A percentile compares a stretch with the other conserved stretches of the same genome.
phyloP scores from a whole-genome alignment of 1,140 invertebrate species.

The Orius insidiosus region DNA sequence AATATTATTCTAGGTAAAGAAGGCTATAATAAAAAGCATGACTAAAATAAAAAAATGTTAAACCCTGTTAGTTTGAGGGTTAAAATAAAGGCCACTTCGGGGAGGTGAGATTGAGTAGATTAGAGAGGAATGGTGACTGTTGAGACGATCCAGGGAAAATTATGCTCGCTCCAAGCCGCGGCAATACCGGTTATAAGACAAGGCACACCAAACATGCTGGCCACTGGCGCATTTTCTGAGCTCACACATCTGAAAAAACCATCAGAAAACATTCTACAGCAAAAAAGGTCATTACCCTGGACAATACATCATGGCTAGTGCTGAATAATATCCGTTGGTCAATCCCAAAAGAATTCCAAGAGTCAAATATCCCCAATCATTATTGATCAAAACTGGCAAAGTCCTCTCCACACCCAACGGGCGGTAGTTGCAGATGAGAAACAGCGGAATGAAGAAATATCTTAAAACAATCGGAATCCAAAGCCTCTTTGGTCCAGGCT shows the following conservation, averaged over 20 bases:
- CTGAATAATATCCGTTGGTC: conserved; percentile 81
- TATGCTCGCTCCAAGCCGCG: conserved; percentile 56
- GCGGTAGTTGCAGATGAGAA: conserved; percentile 82
- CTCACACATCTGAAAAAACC: neutral
- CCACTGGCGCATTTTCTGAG: conserved; percentile 42
- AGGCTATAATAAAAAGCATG: neutral
- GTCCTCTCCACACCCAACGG: conserved; percentile 33
- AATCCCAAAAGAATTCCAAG: conserved; percentile 60
- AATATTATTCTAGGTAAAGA: neutral
- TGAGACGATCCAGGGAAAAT: conserved; percentile 41
- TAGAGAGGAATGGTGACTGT: conserved; percentile 19
- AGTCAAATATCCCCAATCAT: conserved; percentile 72
- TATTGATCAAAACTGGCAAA: conserved; percentile 54
- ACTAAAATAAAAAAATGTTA: neutral
- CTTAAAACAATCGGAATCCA: conserved; percentile 65
- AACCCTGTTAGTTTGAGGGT: neutral
- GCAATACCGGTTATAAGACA: conserved; percentile 80
- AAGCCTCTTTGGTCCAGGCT: conserved; percentile 69
- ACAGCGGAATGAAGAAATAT: conserved; percentile 71
- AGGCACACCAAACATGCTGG: conserved; percentile 93
- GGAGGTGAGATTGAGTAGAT: conserved; percentile 2
- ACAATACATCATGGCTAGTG: conserved; percentile 93
- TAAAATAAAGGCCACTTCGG: neutral
- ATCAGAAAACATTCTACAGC: neutral
- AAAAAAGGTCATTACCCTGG: conserved; percentile 68